phyloP scores from a whole-genome alignment of 2,888 invertebrate species.

The Pandemis cinnamomeana region DNA sequence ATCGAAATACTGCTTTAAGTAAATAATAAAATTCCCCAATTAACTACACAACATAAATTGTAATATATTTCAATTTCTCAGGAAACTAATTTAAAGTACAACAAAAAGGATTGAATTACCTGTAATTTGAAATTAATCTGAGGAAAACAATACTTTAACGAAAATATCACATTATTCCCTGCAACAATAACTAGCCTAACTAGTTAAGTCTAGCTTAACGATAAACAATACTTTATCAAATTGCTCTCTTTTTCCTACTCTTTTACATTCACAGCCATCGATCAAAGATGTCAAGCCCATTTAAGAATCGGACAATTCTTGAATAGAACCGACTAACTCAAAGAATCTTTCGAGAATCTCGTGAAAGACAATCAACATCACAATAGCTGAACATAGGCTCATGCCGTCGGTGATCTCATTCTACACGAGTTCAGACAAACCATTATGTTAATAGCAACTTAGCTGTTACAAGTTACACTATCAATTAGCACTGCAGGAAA shows the following conservation, averaged over 20 bases:
- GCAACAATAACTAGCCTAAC: no score
- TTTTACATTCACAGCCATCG: neutral
- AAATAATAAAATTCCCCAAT: no score
- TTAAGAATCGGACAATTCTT: neutral
- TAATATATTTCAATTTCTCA: no score
- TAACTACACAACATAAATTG: no score
- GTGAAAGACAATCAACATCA: neutral
- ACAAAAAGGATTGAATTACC: no score
- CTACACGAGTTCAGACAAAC: constrained; percentile 2
- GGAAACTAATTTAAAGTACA: no score
- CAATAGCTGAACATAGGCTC: constrained; percentile 33
- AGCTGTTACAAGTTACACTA: constrained; percentile 18
- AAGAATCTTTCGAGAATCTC: neutral
- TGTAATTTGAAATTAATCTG: no score
- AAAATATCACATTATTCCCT: no score
- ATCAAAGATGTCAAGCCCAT: neutral
- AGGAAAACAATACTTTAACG: no score
- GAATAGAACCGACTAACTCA: neutral
- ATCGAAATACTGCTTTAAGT: neutral
- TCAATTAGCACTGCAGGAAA: constrained; percentile 25
- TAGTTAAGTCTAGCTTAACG: no score
- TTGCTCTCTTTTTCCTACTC: neutral
- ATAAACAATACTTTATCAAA: neutral
- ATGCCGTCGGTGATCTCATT: constrained; percentile 56
- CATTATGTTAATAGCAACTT: constrained; percentile 12